phyloP scores from a whole-genome alignment of 2,797 vertebrate genomes.

The Rhinogobio ventralis region DNA sequence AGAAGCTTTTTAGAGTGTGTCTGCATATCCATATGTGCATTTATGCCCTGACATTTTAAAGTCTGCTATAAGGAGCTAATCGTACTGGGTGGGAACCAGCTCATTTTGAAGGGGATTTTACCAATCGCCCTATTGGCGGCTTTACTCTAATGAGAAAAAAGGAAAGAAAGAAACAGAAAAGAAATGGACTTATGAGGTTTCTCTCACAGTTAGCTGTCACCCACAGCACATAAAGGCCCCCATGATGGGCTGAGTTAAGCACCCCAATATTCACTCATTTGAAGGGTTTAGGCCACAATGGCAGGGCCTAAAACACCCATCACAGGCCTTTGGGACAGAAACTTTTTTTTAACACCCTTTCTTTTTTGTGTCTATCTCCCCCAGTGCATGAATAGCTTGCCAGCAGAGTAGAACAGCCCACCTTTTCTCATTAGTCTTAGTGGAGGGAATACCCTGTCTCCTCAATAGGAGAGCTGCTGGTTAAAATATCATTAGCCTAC shows the following conservation, averaged over 20 bases:
- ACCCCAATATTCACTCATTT: constrained; percentile 75
- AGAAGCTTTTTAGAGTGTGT: constrained; percentile 2
- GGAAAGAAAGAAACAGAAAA: constrained; percentile 57
- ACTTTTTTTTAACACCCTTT: constrained; percentile 62
- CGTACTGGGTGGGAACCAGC: constrained; percentile 67
- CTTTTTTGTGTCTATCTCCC: constrained; percentile 62
- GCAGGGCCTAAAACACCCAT: constrained; percentile 64
- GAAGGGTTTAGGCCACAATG: constrained; percentile 69
- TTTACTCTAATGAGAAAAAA: constrained; percentile 71
- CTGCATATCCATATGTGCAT: constrained; percentile 14
- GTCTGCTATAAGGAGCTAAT: constrained; percentile 63
- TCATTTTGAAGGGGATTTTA: constrained; percentile 75
- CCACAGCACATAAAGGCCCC: constrained; percentile 71
- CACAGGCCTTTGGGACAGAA: constrained; percentile 63
- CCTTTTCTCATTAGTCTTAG: constrained; percentile 71
- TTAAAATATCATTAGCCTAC: constrained; percentile 69
- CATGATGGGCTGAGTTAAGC: constrained; percentile 76
- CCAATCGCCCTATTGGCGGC: constrained; percentile 70
- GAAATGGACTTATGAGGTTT: constrained; percentile 74
- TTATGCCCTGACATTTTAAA: constrained; percentile 9
- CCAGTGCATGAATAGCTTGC: constrained; percentile 63
- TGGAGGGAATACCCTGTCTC: constrained; percentile 63
- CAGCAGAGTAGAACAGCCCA: constrained; percentile 68
- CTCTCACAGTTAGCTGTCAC: constrained; percentile 79
- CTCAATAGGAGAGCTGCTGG: constrained; percentile 64